A percentile compares a stretch with the other conserved stretches of the same genome.
These are phyloP conservation scores for Daphoenositta chrysoptera DNA, from an alignment of 2,113 vertebrate genomes.

Conservation along the genomic window DNA sequence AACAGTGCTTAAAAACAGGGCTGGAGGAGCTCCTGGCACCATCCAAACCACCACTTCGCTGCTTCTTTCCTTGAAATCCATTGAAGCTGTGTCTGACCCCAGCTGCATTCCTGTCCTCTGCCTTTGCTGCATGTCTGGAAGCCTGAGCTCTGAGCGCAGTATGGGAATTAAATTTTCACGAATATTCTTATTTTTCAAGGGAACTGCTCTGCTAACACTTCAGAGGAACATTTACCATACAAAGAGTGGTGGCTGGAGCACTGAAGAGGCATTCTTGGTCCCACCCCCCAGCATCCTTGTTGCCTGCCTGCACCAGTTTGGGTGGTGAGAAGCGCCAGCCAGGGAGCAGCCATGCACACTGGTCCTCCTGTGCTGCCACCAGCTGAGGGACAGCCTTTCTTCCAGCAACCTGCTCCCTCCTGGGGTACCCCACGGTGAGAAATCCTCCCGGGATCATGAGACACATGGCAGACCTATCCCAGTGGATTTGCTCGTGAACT, in stretches of 20 bases:
- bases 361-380: background rate
- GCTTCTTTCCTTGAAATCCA: background rate
- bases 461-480: background rate
- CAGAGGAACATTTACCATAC: background rate
- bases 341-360: background rate
- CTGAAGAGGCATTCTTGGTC: background rate
- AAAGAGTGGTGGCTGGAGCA: background rate
- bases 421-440: background rate
- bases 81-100: background rate
- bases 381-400: background rate
- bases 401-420: background rate
- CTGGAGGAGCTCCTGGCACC: background rate
- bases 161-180: background rate
- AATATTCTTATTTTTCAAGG: background rate
- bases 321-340: background rate
- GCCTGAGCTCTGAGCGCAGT: background rate
- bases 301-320: background rate
- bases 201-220: background rate
- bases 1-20: background rate
- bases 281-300: background rate
- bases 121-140: background rate
- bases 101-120: background rate
- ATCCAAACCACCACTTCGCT: background rate
- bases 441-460: background rate
- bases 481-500: rapidly evolving